A percentile compares a stretch with the other conserved stretches of the same genome.
These are phyloP conservation scores for Luperina testacea DNA, from an alignment of 2,888 invertebrate genomes.

Conservation along the genomic window DNA sequence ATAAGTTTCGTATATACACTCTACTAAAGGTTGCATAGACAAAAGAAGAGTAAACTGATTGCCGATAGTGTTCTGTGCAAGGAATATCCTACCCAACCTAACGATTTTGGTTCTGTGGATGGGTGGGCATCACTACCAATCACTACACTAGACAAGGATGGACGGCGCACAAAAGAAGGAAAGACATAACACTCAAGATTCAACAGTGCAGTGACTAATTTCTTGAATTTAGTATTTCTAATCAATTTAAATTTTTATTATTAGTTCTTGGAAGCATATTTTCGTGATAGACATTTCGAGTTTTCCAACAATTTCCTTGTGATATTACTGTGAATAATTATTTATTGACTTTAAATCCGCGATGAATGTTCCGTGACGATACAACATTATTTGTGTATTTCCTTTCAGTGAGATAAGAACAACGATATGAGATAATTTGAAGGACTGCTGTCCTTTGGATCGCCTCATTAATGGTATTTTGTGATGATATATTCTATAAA, in stretches of 20 bases:
- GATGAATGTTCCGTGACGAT: constrained; percentile 71
- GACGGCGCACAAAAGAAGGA: not conserved
- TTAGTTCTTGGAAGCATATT: constrained; percentile 36
- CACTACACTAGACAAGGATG: constrained; percentile 13
- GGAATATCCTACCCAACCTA: too few species aligned
- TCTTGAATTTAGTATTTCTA: constrained; percentile 58
- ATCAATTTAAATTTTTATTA: constrained; percentile 46
- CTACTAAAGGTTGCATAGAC: not conserved
- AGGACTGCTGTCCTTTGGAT: constrained; percentile 68
- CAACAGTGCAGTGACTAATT: constrained; percentile 70
- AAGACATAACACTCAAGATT: constrained; percentile 30
- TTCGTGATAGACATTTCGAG: constrained; percentile 41
- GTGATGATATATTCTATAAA: constrained; percentile 16
- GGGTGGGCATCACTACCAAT: constrained; percentile 10
- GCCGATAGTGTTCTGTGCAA: too few species aligned
- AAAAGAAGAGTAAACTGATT: not conserved
- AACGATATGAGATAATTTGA: constrained; percentile 84
- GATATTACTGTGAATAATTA: constrained; percentile 38
- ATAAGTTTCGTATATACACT: too few species aligned
- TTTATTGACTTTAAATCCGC: constrained; percentile 38
- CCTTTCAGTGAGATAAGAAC: constrained; percentile 85
- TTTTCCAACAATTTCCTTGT: constrained; percentile 30
- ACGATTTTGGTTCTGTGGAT: too few species aligned
- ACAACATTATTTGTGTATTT: constrained; percentile 81
- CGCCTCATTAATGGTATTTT: constrained; percentile 63